phyloP scores from a whole-genome alignment of 2,797 vertebrate genomes.

The Morus bassanus region DNA sequence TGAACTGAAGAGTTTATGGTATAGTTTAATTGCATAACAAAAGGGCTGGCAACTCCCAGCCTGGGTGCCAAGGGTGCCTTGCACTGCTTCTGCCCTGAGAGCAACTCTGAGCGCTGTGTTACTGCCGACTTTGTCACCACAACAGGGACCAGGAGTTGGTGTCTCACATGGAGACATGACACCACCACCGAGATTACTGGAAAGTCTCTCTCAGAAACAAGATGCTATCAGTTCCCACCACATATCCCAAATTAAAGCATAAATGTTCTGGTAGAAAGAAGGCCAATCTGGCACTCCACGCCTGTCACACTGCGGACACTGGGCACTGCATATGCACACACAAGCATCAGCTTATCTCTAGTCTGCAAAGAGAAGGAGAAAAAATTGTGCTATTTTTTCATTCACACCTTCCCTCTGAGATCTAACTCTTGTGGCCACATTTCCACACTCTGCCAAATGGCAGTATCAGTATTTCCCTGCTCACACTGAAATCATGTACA shows the following conservation, averaged over 20 bases:
- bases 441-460: not conserved
- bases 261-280: not conserved
- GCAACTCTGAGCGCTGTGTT: not conserved
- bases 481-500: not conserved
- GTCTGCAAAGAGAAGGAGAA: not conserved
- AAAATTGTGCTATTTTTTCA: not conserved
- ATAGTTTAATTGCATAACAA: not conserved
- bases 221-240: not conserved
- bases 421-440: not conserved
- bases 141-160: not conserved
- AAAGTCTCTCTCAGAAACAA: not conserved
- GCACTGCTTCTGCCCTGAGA: not conserved
- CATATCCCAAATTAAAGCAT: not conserved
- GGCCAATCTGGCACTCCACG: not conserved
- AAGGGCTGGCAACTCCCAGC: conserved; percentile 6
- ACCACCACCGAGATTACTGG: not conserved
- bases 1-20: not conserved
- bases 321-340: not conserved
- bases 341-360: not conserved
- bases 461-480: not conserved
- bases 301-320: not conserved
- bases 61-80: not conserved
- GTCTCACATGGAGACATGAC: not conserved
- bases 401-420: conserved; percentile 5
- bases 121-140: rapidly evolving